Evolutionary conservation across 2,888 invertebrate species (phyloP).

Genomic region (Nephrotoma guestfalica): DNA sequence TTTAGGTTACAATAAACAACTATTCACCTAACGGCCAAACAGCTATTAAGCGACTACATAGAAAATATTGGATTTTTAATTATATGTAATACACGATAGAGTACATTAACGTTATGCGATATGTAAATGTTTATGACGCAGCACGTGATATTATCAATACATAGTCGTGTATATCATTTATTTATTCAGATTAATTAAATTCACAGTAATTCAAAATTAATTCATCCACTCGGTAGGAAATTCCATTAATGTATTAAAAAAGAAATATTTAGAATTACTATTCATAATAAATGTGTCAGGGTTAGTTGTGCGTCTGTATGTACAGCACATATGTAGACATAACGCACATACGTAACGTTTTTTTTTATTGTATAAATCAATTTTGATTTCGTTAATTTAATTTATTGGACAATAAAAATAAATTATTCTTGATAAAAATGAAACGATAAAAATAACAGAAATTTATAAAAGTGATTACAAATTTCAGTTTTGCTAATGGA

Average conservation of each 20-base stretch:
- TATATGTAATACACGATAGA: background rate
- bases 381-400: background rate
- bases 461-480: background rate
- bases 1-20: background rate
- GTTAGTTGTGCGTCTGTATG: background rate
- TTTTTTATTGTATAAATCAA: background rate
- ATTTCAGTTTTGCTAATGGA: background rate
- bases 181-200: background rate
- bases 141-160: background rate
- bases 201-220: background rate
- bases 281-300: background rate
- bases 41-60: background rate
- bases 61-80: background rate
- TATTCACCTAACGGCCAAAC: background rate
- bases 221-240: background rate
- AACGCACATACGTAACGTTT: background rate
- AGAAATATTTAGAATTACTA: background rate
- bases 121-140: background rate
- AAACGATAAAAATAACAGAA: background rate
- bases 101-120: background rate
- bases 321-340: background rate
- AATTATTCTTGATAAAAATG: background rate
- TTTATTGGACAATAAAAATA: background rate
- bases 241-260: background rate
- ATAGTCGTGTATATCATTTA: background rate